Evolutionary conservation across 2,888 invertebrate genomes (phyloP).

Genomic region (Stramonita haemastoma): DNA sequence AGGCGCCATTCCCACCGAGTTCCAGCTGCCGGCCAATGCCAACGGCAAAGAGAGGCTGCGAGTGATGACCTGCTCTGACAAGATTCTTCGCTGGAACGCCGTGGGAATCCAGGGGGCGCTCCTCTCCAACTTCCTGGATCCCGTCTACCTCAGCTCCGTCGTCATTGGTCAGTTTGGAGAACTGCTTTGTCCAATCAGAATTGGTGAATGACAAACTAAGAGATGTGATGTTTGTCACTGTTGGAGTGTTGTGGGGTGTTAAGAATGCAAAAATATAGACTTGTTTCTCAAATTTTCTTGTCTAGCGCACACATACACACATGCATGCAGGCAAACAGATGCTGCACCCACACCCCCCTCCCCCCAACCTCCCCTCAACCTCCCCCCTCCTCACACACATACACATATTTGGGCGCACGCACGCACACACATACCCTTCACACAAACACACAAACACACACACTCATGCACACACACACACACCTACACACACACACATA

Average conservation of each 20-base stretch:
- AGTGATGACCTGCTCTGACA: conserved; percentile 97
- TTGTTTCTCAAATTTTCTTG: no score
- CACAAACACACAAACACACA: no score
- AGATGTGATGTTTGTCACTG: neutral
- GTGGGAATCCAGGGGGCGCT: conserved; percentile 93
- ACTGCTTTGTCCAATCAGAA: neutral
- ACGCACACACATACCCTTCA: no score
- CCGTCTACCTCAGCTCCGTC: conserved; percentile 62
- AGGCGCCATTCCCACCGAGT: conserved; percentile 57
- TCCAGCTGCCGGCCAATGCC: conserved; percentile 51
- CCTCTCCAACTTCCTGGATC: conserved; percentile 87
- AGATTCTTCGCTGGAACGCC: conserved; percentile 95
- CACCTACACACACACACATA: no score
- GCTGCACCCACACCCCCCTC: no score
- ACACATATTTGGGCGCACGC: no score
- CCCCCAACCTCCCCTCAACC: no score
- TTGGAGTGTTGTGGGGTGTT: neutral
- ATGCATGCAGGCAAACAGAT: no score
- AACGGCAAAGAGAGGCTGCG: conserved; percentile 76
- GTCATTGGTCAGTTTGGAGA: conserved; percentile 52
- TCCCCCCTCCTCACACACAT: no score
- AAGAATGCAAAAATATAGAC: neutral
- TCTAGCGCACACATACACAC: no score
- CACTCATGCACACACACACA: no score
- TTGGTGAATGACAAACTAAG: neutral